phyloP scores from a whole-genome alignment of 2,888 invertebrate species.

The Lamproptera curius region DNA sequence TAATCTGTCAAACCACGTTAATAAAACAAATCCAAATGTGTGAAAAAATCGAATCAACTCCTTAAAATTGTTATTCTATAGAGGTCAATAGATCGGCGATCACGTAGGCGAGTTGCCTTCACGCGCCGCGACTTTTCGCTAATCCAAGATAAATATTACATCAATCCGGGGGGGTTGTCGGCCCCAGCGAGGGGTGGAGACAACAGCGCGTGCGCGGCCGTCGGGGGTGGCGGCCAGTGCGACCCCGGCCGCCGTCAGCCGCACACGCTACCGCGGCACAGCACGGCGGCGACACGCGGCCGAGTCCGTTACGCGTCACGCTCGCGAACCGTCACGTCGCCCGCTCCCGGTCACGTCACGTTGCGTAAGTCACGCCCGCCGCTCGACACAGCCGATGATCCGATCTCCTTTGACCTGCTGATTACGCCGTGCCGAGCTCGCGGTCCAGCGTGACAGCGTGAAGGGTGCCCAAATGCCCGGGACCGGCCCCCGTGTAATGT shows the following conservation, averaged over 20 bases:
- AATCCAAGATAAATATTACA: constrained; percentile 77
- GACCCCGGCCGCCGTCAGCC: constrained; percentile 68
- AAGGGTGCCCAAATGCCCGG: constrained; percentile 42
- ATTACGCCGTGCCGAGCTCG: constrained; percentile 44
- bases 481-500: constrained; percentile 50
- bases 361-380: constrained; percentile 67
- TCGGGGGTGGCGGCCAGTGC: constrained; percentile 50
- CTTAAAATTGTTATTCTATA: too few species aligned
- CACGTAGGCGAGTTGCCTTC: constrained; percentile 30
- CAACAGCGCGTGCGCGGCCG: constrained; percentile 47
- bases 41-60: too few species aligned
- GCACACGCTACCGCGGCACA: constrained; percentile 58
- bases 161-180: constrained; percentile 59
- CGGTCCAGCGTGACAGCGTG: constrained; percentile 37
- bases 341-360: constrained; percentile 50
- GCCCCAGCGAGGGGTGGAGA: constrained; percentile 32
- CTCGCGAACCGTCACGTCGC: constrained; percentile 25
- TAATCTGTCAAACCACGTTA: too few species aligned
- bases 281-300: constrained; percentile 64
- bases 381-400: too few species aligned
- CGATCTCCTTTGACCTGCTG: constrained; percentile 62
- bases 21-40: too few species aligned
- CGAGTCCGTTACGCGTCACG: constrained; percentile 23
- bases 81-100: too few species aligned
- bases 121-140: constrained; percentile 53